Base-by-base conservation (phyloP, 64 coral and sea anemone genomes). In the Actinia tenebrosa region DNA sequence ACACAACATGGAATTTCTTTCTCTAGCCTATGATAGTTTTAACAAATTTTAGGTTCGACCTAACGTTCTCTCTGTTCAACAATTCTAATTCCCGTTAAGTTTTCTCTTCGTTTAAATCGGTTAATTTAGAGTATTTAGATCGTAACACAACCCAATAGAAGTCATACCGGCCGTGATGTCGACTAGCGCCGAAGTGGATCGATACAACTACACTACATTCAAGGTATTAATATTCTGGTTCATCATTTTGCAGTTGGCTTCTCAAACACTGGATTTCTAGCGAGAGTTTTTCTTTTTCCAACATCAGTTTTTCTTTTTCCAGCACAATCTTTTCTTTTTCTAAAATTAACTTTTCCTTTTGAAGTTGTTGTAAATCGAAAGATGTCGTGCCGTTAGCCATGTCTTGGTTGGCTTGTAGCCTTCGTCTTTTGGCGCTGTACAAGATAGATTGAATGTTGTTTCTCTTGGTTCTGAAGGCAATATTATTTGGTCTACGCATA, bases 211-310 rank as follows among this genome's bases (percentile, higher is more conserved):
- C 20, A n/a, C 20, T 23, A 20, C 9, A 23, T 66, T 66, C 63
- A 66, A 8, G 18, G 60, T 23, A n/a, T 20, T 81, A 81, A 20
- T 81, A 81, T 53, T 81, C 79, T 22, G 79, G 7, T 14, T 81
- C 79, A n/a, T 81, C 79, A 14, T 71, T 53, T 19, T 91, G 56
- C 14, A 91, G 44, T 64, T 91, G 89, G 68, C 85, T 84, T 44
- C 89, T 71, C 10, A 91, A 60, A 14, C 84, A 91, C 55, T 75
- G 89, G 59, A 91, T 91, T 86, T 91, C 89, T 47, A 91, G 72
- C 59, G 83, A 58, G 0, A 91, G 89, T 58, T 91, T 91, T 62
- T 91, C 89, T 61, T 91, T 91, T n/a, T 91, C 89, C 68, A 91
- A 80, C 27, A 86, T 26, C 17, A 91, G 45, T 60, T 91, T 91